These are phyloP conservation scores for Perizoma flavofasciatum DNA, from an alignment of 2,888 invertebrate genomes.

Conservation along the genomic window DNA sequence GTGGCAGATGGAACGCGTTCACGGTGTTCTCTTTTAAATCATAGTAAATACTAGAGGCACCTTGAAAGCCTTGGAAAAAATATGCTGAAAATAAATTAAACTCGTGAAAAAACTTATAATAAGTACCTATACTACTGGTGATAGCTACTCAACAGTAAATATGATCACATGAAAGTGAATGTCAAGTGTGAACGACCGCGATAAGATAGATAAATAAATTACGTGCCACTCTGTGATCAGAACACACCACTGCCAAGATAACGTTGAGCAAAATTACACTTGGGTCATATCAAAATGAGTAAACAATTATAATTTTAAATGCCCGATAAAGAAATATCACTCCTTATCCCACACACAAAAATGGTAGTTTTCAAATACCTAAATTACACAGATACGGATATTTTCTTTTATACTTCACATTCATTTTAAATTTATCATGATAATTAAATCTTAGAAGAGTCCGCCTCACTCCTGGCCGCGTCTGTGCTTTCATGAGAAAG, in stretches of 20 bases:
- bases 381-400: too few species aligned
- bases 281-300: not conserved
- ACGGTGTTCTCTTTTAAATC: not conserved
- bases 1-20: not conserved
- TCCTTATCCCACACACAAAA: too few species aligned
- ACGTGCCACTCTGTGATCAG: slow-evolving; percentile 55
- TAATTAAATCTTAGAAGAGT: too few species aligned
- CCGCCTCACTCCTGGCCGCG: not conserved
- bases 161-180: slow-evolving; percentile 47
- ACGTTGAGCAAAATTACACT: slow-evolving; percentile 18
- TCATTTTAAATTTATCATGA: too few species aligned
- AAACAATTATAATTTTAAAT: not conserved
- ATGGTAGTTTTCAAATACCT: too few species aligned
- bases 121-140: too few species aligned
- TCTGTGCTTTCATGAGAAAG: not conserved
- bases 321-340: slow-evolving; percentile 7
- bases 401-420: too few species aligned
- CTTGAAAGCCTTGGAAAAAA: too few species aligned
- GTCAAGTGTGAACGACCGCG: slow-evolving; percentile 77
- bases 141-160: slow-evolving; percentile 2
- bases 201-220: slow-evolving; percentile 71
- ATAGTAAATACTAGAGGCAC: too few species aligned
- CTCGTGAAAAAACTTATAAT: not conserved
- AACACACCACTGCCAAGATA: slow-evolving; percentile 43
- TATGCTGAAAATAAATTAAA: not conserved